Evolutionary conservation across 2,888 invertebrate species (phyloP).

Genomic region (Slavum lentiscoides): DNA sequence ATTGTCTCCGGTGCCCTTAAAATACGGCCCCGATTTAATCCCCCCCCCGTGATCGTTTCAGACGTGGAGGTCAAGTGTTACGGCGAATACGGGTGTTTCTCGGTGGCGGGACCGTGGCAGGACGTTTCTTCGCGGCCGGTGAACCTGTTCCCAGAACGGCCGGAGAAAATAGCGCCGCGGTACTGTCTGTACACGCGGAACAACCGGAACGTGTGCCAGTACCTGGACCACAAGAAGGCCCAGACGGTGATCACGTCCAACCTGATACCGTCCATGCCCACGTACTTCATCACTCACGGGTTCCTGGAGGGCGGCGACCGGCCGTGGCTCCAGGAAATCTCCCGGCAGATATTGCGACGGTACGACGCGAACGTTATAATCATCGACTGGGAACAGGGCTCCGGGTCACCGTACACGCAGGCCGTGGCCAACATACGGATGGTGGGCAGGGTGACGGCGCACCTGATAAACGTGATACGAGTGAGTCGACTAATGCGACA

Average conservation of each 20-base stretch:
- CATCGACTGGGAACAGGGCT: slow-evolving; percentile 85
- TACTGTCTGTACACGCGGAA: slow-evolving; percentile 66
- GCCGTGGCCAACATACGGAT: slow-evolving; percentile 89
- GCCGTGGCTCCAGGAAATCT: slow-evolving; percentile 76
- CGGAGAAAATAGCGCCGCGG: slow-evolving; percentile 67
- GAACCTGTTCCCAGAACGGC: slow-evolving; percentile 75
- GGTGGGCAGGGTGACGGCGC: slow-evolving; percentile 81
- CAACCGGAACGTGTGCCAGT: slow-evolving; percentile 62
- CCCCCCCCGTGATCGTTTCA: background rate
- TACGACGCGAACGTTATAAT: slow-evolving; percentile 76
- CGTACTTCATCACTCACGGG: slow-evolving; percentile 82
- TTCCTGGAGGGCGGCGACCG: slow-evolving; percentile 83
- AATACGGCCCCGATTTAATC: no score
- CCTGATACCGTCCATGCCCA: slow-evolving; percentile 68
- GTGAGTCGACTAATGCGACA: slow-evolving; percentile 56
- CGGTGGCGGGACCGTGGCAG: slow-evolving; percentile 76
- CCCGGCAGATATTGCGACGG: slow-evolving; percentile 71
- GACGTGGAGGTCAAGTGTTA: slow-evolving; percentile 66
- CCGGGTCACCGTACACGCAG: slow-evolving; percentile 86
- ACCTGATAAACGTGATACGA: slow-evolving; percentile 63
- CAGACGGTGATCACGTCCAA: slow-evolving; percentile 68
- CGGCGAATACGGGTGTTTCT: slow-evolving; percentile 79
- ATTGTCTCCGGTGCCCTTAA: no score
- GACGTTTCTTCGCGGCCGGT: slow-evolving; percentile 77
- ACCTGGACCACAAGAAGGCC: slow-evolving; percentile 70